Base-by-base conservation (phyloP, 2,797 vertebrate species). In the Peromyscus eremicus region DNA sequence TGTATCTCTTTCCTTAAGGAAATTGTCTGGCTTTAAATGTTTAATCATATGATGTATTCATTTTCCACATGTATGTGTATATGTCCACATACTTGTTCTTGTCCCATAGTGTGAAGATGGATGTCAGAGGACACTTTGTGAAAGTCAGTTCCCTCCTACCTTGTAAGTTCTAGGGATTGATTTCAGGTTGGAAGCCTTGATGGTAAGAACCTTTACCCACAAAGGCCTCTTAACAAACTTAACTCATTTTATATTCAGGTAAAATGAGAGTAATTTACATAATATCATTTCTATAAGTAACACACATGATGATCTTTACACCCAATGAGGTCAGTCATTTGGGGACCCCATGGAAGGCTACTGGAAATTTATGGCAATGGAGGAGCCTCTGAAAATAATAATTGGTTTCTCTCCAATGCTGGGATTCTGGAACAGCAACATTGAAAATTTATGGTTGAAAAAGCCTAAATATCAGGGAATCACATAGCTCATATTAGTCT, bases 1-100 rank as follows among this genome's bases (percentile, higher is more conserved):
- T 82, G 2, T 40, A 88, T 25, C 25, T 57, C 73, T 49, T 92
- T 95, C 14, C 85, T 91, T 94, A 60, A 80, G 91, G 64, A 95
- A 95, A 90, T 86, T 57, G 83, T 14, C 5, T 13, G 52, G 29
- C 3, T 66, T 79, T 89, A 68, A 68, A 52, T 85, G 21, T 14
- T 49, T n/a, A 70, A 52, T 86, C 3, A 9, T 70, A 37, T 0
- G 1, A 23, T n/a, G 25, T 86, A 86, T 86, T 52, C 21, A 70
- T 70, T 70, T 27, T 34, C 82, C 25, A 25, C 9, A 6, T 34
- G 23, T 0, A 62, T 94, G 83, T 89, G 25, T 70, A 14, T 86
- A 13, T 71, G 21, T 86, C 3, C 21, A 57, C 9, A 29, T 9
- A 21, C 8, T 8, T 52, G 46, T 55, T 4, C 14, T 4, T 55